Conservation (phyloP, 2,888 invertebrate genomes). For the Morpho achilles region DNA sequence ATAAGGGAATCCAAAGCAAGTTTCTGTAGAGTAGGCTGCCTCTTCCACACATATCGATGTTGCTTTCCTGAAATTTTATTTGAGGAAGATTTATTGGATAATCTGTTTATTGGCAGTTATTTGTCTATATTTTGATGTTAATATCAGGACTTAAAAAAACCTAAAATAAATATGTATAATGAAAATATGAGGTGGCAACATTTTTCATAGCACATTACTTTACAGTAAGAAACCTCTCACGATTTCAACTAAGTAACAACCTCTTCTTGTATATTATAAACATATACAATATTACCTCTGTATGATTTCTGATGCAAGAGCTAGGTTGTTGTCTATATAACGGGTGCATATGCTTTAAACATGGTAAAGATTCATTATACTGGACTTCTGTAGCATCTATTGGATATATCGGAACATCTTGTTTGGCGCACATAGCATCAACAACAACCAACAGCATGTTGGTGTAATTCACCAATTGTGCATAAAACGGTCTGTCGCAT, state of each 20-base stretch:
- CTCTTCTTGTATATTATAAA: no score
- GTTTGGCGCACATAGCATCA: conserved; percentile 81
- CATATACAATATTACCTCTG: conserved; percentile 74
- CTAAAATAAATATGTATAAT: no score
- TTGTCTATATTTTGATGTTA: no score
- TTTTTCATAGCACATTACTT: no score
- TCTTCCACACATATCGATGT: conserved; percentile 83
- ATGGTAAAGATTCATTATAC: conserved; percentile 81
- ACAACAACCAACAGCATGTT: conserved; percentile 89
- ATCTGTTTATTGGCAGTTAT: no score
- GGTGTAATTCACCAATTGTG: conserved; percentile 85
- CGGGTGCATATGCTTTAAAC: conserved; percentile 77
- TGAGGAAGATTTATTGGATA: no score
- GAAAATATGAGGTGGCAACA: no score
- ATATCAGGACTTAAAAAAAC: no score
- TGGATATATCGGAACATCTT: conserved; percentile 61
- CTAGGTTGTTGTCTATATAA: conserved; percentile 83
- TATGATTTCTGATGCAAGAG: conserved; percentile 87
- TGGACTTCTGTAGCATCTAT: conserved; percentile 69
- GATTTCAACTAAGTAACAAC: no score
- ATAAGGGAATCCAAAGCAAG: conserved; percentile 31
- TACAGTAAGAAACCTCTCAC: no score
- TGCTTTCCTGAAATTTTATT: conserved; percentile 75
- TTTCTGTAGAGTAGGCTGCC: conserved; percentile 43
- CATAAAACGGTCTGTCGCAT: conserved; percentile 82